phyloP scores from a whole-genome alignment of 2,113 vertebrate species.

The Ellobius talpinus region DNA sequence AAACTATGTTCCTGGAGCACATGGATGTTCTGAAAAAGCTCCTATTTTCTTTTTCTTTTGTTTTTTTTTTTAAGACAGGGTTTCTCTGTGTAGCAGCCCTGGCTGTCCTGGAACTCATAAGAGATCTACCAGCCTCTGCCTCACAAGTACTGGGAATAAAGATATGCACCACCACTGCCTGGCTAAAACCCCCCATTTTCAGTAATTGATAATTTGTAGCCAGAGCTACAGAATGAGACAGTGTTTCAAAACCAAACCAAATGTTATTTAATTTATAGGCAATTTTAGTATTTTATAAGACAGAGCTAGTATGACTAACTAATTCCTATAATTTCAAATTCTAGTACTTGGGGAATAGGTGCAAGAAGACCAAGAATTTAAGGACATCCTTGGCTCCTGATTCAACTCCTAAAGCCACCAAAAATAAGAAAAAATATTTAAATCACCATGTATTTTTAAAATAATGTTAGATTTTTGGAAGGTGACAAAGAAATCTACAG shows the following conservation, averaged over 20 bases:
- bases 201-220: slow-evolving; percentile 11
- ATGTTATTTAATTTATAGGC: not conserved
- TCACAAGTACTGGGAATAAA: not conserved
- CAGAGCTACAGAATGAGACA: not conserved
- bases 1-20: slow-evolving; percentile 34
- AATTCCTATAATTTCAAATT: not conserved
- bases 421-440: not conserved
- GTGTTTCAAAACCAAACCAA: not conserved
- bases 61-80: not conserved
- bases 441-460: not conserved
- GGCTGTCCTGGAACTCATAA: not conserved
- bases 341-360: no score
- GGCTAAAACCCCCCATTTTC: slow-evolving; percentile 1
- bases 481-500: not conserved
- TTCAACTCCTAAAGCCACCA: not conserved
- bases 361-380: not conserved
- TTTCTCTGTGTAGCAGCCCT: not conserved
- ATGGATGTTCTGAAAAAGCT: not conserved
- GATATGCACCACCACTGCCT: not conserved
- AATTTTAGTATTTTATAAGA: slow-evolving; percentile 5
- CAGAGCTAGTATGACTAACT: no score
- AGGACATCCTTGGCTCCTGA: not conserved
- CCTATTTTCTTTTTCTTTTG: not conserved
- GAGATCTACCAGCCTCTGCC: not conserved
- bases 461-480: not conserved